These are phyloP conservation scores for Zingel zingel DNA, from an alignment of 2,113 vertebrate genomes.

Conservation along the genomic window DNA sequence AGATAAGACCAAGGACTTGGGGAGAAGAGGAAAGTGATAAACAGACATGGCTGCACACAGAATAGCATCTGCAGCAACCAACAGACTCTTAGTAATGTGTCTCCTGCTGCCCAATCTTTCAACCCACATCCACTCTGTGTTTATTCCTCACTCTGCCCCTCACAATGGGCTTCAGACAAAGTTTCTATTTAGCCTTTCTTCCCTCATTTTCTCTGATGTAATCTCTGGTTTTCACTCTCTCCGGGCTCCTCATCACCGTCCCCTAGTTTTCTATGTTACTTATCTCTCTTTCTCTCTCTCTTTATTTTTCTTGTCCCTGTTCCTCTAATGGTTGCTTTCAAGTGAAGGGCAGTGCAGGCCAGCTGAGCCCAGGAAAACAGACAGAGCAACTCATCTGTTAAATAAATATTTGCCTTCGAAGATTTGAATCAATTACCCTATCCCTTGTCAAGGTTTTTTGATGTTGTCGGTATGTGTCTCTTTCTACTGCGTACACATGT, in stretches of 20 bases:
- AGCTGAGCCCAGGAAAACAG: slow-evolving; percentile 72
- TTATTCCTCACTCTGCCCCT: slow-evolving; percentile 50
- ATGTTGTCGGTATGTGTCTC: slow-evolving; percentile 3
- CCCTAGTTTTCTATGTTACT: slow-evolving; percentile 28
- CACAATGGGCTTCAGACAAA: slow-evolving; percentile 46
- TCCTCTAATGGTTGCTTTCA: slow-evolving; percentile 66
- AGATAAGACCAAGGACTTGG: slow-evolving; percentile 57
- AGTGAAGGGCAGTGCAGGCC: slow-evolving; percentile 73
- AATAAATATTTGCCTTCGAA: slow-evolving; percentile 81
- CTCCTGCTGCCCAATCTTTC: slow-evolving; percentile 63
- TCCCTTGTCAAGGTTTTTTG: slow-evolving; percentile 53
- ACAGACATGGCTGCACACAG: slow-evolving; percentile 60
- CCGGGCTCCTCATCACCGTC: slow-evolving; percentile 35
- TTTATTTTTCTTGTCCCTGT: slow-evolving; percentile 14
- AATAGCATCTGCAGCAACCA: slow-evolving; percentile 52
- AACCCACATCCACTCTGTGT: slow-evolving; percentile 55
- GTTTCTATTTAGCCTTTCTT: slow-evolving; percentile 67
- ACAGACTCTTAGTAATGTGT: slow-evolving; percentile 59
- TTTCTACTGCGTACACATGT: neutral
- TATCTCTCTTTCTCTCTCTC: neutral
- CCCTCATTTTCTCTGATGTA: slow-evolving; percentile 58
- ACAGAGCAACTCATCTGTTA: slow-evolving; percentile 67
- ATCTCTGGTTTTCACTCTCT: slow-evolving; percentile 58
- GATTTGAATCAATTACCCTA: slow-evolving; percentile 74
- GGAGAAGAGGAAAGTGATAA: slow-evolving; percentile 55